Percentiles rank a stretch among this genome's conserved stretches.
These are phyloP conservation scores for Pteronura brasiliensis DNA, from an alignment of 2,113 vertebrate genomes.

Conservation along the genomic window DNA sequence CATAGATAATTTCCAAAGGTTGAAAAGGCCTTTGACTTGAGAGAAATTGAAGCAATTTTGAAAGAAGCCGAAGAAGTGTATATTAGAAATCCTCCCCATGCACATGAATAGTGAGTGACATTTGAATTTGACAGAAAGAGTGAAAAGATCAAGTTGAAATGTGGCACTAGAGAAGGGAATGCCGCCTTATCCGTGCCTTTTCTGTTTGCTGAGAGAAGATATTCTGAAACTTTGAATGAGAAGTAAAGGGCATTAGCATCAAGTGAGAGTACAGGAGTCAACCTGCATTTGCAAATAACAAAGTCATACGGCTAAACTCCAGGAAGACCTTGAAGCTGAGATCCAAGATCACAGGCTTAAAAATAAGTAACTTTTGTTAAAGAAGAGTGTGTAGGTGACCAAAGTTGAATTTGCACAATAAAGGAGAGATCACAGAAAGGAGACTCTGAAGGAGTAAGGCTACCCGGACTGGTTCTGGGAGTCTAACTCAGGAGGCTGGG, in stretches of 20 bases:
- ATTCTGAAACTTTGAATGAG: slow-evolving; percentile 70
- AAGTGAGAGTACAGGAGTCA: slow-evolving; percentile 49
- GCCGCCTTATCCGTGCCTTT: not conserved
- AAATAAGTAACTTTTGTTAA: slow-evolving; percentile 60
- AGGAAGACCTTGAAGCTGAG: slow-evolving; percentile 66
- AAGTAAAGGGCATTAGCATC: slow-evolving; percentile 72
- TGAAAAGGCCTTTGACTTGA: slow-evolving; percentile 71
- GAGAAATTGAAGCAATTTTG: slow-evolving; percentile 73
- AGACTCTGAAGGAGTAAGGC: not conserved
- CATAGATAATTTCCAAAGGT: slow-evolving; percentile 74
- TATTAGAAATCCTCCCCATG: slow-evolving; percentile 66
- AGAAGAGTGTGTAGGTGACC: slow-evolving; percentile 37
- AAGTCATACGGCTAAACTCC: slow-evolving; percentile 38
- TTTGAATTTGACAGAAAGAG: slow-evolving; percentile 78
- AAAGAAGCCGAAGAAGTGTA: slow-evolving; percentile 59
- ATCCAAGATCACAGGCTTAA: slow-evolving; percentile 44
- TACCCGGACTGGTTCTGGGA: not conserved
- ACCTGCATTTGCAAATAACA: slow-evolving; percentile 71
- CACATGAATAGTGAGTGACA: slow-evolving; percentile 75
- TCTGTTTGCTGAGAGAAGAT: slow-evolving; percentile 67
- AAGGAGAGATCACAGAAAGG: slow-evolving; percentile 54
- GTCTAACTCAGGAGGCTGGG: slow-evolving; percentile 35
- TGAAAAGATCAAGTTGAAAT: slow-evolving; percentile 76
- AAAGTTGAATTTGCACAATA: slow-evolving; percentile 61
- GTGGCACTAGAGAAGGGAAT: slow-evolving; percentile 48